Evolutionary conservation across 1,140 invertebrate species (phyloP).

Genomic region (Aphaenogaster rudis): DNA sequence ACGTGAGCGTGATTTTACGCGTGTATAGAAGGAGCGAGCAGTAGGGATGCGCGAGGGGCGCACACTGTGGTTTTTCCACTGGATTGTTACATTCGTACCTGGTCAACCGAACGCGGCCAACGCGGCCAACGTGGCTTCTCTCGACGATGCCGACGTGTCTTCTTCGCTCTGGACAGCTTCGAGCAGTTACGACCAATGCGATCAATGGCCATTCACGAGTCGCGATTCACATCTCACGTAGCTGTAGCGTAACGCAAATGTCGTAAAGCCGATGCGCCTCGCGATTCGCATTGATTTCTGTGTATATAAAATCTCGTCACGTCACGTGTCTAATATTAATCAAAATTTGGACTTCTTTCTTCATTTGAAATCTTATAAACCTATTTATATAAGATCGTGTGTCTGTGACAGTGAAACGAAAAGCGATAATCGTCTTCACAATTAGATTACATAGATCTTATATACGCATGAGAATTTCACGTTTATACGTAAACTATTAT

Average conservation of each 20-base stretch:
- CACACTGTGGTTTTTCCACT: conserved; percentile 64
- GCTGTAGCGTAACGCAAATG: too few species aligned
- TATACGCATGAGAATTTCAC: background rate
- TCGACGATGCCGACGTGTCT: background rate
- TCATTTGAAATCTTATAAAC: background rate
- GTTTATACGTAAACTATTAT: background rate
- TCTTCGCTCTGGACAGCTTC: background rate
- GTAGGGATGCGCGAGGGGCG: background rate
- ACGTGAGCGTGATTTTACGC: conserved; percentile 49
- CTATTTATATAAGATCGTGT: too few species aligned
- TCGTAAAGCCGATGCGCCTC: background rate
- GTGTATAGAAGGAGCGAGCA: conserved; percentile 5
- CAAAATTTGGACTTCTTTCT: background rate
- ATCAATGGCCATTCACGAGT: conserved; percentile 45
- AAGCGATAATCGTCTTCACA: background rate
- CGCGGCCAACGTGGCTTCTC: conserved; percentile 17
- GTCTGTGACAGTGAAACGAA: background rate
- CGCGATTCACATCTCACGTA: too few species aligned
- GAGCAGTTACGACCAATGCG: conserved; percentile 28
- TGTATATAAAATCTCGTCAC: too few species aligned
- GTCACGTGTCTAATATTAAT: background rate
- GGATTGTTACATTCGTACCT: conserved; percentile 57
- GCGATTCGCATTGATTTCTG: background rate
- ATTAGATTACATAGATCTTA: too few species aligned
- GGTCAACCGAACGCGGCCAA: conserved; percentile 35